These are phyloP conservation scores for Molorchus minor DNA, from an alignment of 2,888 invertebrate species.

Conservation along the genomic window DNA sequence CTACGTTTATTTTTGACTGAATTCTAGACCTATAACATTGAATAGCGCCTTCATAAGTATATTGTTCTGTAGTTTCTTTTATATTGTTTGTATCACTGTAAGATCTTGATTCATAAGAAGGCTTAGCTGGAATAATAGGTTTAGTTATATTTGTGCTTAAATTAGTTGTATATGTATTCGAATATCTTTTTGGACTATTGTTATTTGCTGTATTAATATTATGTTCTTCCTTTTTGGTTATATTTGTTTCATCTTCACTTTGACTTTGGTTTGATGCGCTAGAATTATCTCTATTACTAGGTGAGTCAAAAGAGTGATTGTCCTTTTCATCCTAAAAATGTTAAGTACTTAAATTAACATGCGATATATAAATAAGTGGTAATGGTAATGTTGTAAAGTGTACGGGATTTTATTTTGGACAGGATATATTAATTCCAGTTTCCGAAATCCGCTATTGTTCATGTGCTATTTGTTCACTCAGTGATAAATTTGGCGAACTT, in stretches of 20 bases:
- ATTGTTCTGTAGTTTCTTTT: constrained; percentile 79
- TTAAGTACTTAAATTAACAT: too few relatives aligned
- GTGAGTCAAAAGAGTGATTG: constrained; percentile 47
- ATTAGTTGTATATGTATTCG: constrained; percentile 35
- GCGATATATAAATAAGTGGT: too few relatives aligned
- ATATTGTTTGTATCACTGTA: constrained; percentile 57
- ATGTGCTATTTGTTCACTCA: too few relatives aligned
- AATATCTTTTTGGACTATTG: constrained; percentile 62
- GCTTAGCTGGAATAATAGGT: constrained; percentile 35
- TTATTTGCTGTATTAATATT: constrained; percentile 62
- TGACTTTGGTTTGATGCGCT: constrained; percentile 57
- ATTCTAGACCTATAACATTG: constrained; percentile 85
- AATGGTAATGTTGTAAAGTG: too few relatives aligned
- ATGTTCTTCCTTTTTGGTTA: constrained; percentile 30
- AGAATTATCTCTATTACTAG: constrained; percentile 52
- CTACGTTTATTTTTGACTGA: constrained; percentile 62
- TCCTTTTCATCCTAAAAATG: constrained; percentile 55
- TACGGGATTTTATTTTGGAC: too few relatives aligned
- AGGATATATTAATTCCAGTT: too few relatives aligned
- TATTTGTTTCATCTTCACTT: constrained; percentile 54
- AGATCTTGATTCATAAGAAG: constrained; percentile 34
- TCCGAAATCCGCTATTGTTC: too few relatives aligned
- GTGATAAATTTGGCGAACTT: too few relatives aligned
- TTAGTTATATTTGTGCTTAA: constrained; percentile 31
- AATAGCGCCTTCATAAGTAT: constrained; percentile 88